phyloP scores from a whole-genome alignment of 2,888 invertebrate species.

The Ctenicera cuprea region DNA sequence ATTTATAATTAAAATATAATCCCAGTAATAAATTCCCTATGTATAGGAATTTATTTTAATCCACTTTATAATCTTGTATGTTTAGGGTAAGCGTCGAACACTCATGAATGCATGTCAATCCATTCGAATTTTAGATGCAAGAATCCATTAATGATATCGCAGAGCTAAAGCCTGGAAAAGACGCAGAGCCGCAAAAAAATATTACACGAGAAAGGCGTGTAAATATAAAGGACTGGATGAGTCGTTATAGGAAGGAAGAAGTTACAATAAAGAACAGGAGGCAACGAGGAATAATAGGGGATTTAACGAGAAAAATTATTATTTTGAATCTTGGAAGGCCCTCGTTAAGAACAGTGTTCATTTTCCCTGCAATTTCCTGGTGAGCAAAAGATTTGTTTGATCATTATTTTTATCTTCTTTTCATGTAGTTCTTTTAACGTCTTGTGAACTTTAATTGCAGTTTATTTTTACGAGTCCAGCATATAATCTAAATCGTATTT shows the following conservation, averaged over 20 bases:
- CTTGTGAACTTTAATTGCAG: conserved; percentile 19
- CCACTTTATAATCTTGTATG: not conserved
- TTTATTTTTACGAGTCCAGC: not conserved
- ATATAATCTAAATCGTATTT: not conserved
- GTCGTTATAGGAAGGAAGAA: conserved; percentile 51
- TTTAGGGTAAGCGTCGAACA: conserved; percentile 1
- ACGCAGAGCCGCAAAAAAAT: conserved; percentile 47
- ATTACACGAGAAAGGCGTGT: conserved; percentile 54
- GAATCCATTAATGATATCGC: conserved; percentile 28
- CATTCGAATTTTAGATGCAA: not conserved
- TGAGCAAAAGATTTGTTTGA: conserved; percentile 32
- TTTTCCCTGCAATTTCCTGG: conserved; percentile 37
- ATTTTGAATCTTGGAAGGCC: conserved; percentile 41
- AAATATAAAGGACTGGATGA: conserved; percentile 48
- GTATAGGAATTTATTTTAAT: conserved; percentile 1
- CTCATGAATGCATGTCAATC: not conserved
- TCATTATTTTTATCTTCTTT: conserved; percentile 32
- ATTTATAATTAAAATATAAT: conserved; percentile 18
- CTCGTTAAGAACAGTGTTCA: conserved; percentile 40
- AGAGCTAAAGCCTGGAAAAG: conserved; percentile 26
- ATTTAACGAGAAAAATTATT: conserved; percentile 51
- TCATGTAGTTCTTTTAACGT: conserved; percentile 14
- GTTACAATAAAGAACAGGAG: conserved; percentile 50
- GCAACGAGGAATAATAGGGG: conserved; percentile 46
- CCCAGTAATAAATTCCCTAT: conserved; percentile 24